Conservation (phyloP, 2,888 invertebrate genomes). For the Mimas tiliae region DNA sequence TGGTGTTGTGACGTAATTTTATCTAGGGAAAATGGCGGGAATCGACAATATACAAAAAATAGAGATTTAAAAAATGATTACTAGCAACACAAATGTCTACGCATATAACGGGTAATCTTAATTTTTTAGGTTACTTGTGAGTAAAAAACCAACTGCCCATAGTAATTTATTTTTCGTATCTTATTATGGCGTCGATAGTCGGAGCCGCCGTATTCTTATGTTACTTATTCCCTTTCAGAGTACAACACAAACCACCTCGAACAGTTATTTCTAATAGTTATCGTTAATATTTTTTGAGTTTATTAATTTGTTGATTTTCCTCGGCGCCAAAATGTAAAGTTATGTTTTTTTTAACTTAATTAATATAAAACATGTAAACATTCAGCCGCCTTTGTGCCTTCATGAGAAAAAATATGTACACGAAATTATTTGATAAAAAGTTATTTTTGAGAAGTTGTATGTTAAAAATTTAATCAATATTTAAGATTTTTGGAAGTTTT, state of each 20-base stretch:
- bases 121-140: neutral
- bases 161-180: neutral
- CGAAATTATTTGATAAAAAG: neutral
- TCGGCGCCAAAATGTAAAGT: constrained; percentile 14
- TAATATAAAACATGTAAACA: neutral
- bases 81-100: neutral
- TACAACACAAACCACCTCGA: constrained; percentile 29
- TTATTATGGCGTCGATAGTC: too few relatives aligned
- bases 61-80: neutral
- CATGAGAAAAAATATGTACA: neutral
- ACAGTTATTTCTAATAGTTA: constrained; percentile 23
- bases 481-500: constrained; percentile 11
- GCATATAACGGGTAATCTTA: neutral
- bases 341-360: neutral
- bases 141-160: neutral
- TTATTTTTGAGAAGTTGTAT: neutral
- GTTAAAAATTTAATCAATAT: neutral
- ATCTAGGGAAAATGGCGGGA: neutral
- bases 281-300: constrained; percentile 29
- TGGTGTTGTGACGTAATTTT: constrained; percentile 1
- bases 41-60: neutral
- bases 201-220: neutral
- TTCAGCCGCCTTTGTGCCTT: constrained; percentile 8
- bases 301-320: constrained; percentile 28
- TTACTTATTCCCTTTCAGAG: constrained; percentile 9